phyloP scores from a whole-genome alignment of 2,113 vertebrate genomes.

The Zootoca vivipara region DNA sequence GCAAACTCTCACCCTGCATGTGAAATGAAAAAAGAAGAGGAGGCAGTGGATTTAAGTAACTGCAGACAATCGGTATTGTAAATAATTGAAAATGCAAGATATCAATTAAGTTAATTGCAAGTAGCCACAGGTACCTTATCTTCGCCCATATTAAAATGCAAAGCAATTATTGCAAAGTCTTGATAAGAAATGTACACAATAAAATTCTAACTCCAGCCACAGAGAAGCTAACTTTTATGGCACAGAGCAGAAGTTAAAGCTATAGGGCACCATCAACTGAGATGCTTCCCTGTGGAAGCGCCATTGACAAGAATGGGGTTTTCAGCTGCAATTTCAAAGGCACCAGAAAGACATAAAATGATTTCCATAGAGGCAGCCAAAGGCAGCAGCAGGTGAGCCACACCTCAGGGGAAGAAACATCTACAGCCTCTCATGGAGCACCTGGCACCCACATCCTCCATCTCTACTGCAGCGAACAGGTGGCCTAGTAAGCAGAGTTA shows the following conservation, averaged over 20 bases:
- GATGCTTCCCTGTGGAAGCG: not conserved
- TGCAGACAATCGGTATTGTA: not conserved
- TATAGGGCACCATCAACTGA: not conserved
- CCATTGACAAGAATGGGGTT: not conserved
- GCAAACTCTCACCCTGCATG: not conserved
- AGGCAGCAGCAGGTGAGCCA: too few species aligned
- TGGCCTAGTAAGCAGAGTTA: too few species aligned
- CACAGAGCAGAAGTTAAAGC: not conserved
- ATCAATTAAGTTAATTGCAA: constrained; percentile 26
- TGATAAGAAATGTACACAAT: not conserved
- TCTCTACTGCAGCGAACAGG: too few species aligned
- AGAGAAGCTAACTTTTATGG: not conserved
- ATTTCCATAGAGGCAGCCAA: not conserved
- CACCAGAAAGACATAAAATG: not conserved
- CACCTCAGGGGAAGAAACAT: too few species aligned
- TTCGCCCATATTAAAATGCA: constrained; percentile 20
- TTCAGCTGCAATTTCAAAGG: not conserved
- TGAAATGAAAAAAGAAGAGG: constrained; percentile 33
- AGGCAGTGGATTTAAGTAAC: constrained; percentile 17
- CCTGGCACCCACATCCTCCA: too few species aligned
- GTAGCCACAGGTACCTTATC: not conserved
- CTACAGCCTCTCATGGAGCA: too few species aligned
- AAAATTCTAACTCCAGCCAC: not conserved
- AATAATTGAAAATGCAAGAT: constrained; percentile 37
- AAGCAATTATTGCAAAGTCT: constrained; percentile 16